Conservation (phyloP, 2,797 vertebrate genomes). For the Anguilla marmorata region DNA sequence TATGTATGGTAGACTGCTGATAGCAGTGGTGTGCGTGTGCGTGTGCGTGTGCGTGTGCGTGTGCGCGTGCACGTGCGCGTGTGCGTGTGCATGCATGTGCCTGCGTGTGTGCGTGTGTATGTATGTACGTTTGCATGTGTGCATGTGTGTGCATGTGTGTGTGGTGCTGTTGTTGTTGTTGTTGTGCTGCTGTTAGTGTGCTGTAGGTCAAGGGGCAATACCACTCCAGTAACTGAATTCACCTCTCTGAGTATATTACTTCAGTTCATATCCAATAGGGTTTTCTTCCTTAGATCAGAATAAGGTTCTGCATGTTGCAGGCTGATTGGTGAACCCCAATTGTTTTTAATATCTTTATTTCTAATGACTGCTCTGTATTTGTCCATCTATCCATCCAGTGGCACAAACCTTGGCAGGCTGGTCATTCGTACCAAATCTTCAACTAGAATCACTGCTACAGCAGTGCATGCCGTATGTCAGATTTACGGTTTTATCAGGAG, state of each 20-base stretch:
- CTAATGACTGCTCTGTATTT: background rate
- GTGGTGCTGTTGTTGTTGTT: background rate
- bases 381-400: background rate
- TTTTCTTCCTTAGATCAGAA: background rate
- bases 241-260: background rate
- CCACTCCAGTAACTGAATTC: background rate
- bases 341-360: background rate
- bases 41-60: background rate
- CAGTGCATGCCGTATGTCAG: background rate
- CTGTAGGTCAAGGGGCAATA: background rate
- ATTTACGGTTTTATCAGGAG: background rate
- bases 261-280: background rate
- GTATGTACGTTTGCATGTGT: conserved; percentile 26
- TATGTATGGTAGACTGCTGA: background rate
- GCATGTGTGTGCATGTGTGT: conserved; percentile 26
- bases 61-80: too few relatives aligned
- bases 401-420: background rate
- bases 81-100: conserved; percentile 29
- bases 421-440: background rate
- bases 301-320: background rate
- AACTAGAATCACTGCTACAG: background rate
- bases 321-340: background rate
- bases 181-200: conserved; percentile 35
- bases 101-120: background rate
- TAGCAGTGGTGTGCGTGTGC: background rate